phyloP scores from a whole-genome alignment of 1,140 invertebrate genomes.

The Rhizoglyphus robini region DNA sequence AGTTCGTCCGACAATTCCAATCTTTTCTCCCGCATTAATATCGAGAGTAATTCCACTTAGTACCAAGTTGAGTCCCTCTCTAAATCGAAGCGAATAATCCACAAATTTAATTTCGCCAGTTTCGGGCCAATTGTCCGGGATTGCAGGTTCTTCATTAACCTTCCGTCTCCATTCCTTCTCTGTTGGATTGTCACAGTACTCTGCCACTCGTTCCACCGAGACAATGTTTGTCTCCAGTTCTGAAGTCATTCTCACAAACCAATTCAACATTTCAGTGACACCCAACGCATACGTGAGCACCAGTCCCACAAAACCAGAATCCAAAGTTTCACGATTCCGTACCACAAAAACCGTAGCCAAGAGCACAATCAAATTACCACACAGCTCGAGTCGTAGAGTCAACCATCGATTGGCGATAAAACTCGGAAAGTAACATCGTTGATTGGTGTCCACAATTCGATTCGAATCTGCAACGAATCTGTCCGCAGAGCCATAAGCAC shows the following conservation, averaged over 20 bases:
- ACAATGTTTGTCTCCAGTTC: conserved; percentile 97
- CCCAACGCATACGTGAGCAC: conserved; percentile 78
- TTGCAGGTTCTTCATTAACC: neutral
- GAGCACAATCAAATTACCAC: conserved; percentile 80
- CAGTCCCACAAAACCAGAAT: conserved; percentile 67
- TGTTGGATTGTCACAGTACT: conserved; percentile 67
- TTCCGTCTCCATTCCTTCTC: conserved; percentile 32
- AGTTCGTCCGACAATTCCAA: conserved; percentile 45
- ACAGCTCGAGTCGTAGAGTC: conserved; percentile 73
- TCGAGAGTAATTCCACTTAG: conserved; percentile 29
- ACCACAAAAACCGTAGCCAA: conserved; percentile 77
- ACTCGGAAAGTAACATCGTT: conserved; percentile 71
- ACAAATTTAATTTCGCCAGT: conserved; percentile 28
- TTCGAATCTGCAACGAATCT: conserved; percentile 56
- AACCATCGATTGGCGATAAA: conserved; percentile 79
- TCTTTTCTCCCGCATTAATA: conserved; percentile 33
- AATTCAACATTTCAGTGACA: conserved; percentile 85
- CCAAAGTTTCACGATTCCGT: conserved; percentile 45
- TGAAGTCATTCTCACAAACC: conserved; percentile 89
- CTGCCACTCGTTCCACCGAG: conserved; percentile 90
- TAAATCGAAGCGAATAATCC: conserved; percentile 30
- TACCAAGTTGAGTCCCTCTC: conserved; percentile 32
- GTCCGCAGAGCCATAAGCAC: conserved; percentile 39
- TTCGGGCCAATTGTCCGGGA: conserved; percentile 28
- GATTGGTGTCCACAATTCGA: conserved; percentile 68